Evolutionary conservation across 2,888 invertebrate species (phyloP), one percentile per base, ranked within the genome.

Genomic region (Idaea dimidiata): DNA sequence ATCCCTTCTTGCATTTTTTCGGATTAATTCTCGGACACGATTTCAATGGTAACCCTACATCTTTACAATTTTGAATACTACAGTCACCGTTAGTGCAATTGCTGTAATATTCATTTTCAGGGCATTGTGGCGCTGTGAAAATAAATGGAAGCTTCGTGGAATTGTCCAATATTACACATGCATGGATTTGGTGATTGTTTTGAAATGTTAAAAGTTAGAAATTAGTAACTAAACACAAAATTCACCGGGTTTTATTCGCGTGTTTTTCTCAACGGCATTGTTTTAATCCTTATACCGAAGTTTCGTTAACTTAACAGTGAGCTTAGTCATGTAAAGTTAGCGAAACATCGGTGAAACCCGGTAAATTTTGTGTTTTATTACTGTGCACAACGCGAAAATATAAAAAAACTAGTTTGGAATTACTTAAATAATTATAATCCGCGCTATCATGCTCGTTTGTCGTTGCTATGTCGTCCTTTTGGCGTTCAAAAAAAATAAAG

Each of bases 61-160:
- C 74, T 0, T 77, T 66, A 63, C 84, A 84, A 14, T 70, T 72
- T 54, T 66, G 66, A 7, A 78, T 74, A 14, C 69, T 63, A 60
- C 78, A 77, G 8, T 65, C 69, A 16, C 66, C 69, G 18, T 72
- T 73, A 4, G 69, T 67, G 59, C 80, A 81, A 5, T 58, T 53
- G 0, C 70, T 66, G 16, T 66, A 72, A 4, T 63, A 65, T 69
- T 80, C 79, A 53, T 80, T 63, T 0, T 65, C 17, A 32, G 71
- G 67, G 60, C 79, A 80, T 16, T 60, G 60, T 18, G 71, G 67
- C 8, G 73, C 72, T 71, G 67, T 58, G 66, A 61, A 16, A 32
- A 43, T 43, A 43, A 43, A 43, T 43, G 43, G 14, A 14, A 43
- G 10, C 43, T 43, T 7, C 14, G 43, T 43, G 43, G 10, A 43